A percentile compares a stretch with the other conserved stretches of the same genome.
Conservation (phyloP, 2,797 vertebrate genomes). For the Enteromius afrohamiltoni region DNA sequence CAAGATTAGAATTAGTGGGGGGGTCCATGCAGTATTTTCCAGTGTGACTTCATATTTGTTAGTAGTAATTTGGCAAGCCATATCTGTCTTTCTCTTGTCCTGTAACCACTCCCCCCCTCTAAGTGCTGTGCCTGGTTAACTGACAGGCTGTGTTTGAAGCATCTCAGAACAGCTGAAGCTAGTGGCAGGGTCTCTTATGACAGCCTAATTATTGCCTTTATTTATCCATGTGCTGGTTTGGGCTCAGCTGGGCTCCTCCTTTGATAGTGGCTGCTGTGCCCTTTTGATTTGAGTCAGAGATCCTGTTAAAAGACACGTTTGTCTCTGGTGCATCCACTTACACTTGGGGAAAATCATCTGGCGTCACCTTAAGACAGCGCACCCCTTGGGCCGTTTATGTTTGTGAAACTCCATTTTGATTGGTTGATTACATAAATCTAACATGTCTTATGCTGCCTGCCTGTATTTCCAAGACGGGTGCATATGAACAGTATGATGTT, state of each 20-base stretch:
- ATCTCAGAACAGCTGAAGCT: slow-evolving; percentile 46
- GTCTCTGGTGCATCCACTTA: slow-evolving; percentile 4
- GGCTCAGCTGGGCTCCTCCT: slow-evolving; percentile 45
- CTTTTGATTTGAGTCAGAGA: slow-evolving; percentile 30
- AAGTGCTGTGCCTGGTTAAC: slow-evolving; percentile 38
- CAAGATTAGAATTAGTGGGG: background rate
- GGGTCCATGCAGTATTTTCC: background rate
- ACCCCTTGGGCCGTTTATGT: background rate
- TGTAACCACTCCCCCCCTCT: slow-evolving; percentile 10
- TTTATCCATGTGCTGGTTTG: slow-evolving; percentile 56
- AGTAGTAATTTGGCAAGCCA: slow-evolving; percentile 25
- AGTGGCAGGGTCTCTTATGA: slow-evolving; percentile 48
- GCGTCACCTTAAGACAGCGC: background rate
- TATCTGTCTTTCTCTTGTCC: slow-evolving; percentile 12
- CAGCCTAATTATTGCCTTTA: slow-evolving; percentile 63
- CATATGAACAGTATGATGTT: background rate
- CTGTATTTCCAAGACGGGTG: background rate
- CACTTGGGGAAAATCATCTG: background rate
- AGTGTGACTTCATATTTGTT: background rate
- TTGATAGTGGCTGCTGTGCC: slow-evolving; percentile 29
- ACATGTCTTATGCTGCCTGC: background rate
- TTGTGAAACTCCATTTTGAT: slow-evolving; percentile 6
- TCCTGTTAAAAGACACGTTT: slow-evolving; percentile 37
- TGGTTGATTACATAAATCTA: background rate
- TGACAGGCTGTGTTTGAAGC: slow-evolving; percentile 58